Evolutionary conservation across 2,888 invertebrate species (phyloP), one percentile per base, ranked within the genome.

Genomic region (Drosophila histrio): DNA sequence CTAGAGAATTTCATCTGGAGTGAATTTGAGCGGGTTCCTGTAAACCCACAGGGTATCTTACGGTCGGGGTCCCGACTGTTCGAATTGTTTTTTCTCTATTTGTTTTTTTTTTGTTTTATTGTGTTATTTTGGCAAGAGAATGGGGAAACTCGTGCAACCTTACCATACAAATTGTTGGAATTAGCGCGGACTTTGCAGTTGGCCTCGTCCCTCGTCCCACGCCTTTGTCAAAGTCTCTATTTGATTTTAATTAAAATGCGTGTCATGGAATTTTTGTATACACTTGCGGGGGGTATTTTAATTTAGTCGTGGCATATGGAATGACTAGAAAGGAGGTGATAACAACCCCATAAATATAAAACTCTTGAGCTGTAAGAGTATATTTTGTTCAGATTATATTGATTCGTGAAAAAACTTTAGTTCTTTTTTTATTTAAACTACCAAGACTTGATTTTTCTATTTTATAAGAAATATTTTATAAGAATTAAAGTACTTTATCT

Each of bases 241-340:
- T 84, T 84, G 72, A 80, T 88, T 82, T 88, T 88, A 84, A 84
- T 84, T 84, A 84, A 84, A 84, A 84, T 84, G 88, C 84, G 84
- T 83, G 87, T 86, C 88, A 84, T 76, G 84, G 58, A 78, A 38
- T 63, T 72, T 70, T 69, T 66, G 62, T 19, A 46, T 22, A 46
- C 56, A 4, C 54, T 28, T 24, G 15, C 8, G 13, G 34, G 6
- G 21, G 19, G 43, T 34, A 26, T 43, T 43, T 19, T 28, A 9
- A 15, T 28, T 54, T 60, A 26, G 15, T 43, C n/a, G 19, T 11
- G 17, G 15, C 15, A 38, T 47, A 19, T 39, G 15, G 36, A 7
- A 34, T 17, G 17, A 0, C n/a, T n/a, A 24, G 17, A 26, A 36
- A 22, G 21, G 22, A 36, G 34, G 11, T 34, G 47, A 5, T 11